These are phyloP conservation scores for Petromus typicus DNA, from an alignment of 2,113 vertebrate species.

Conservation along the genomic window DNA sequence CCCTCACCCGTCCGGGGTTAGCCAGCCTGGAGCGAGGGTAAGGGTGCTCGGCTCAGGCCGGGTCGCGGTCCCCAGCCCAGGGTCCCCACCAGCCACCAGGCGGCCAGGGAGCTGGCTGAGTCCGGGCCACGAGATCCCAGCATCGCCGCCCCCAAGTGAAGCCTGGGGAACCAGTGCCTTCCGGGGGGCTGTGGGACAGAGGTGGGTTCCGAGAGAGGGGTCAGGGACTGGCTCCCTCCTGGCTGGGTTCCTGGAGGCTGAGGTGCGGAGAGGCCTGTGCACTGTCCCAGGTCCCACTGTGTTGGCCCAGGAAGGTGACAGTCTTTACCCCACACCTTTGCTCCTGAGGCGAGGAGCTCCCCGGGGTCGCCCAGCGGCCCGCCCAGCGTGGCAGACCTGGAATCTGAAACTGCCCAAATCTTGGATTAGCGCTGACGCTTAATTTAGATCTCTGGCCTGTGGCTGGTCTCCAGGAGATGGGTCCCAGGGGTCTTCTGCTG, in stretches of 20 bases:
- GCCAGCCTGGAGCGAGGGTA: neutral
- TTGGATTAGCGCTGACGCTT: neutral
- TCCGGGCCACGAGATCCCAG: neutral
- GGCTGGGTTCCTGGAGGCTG: neutral
- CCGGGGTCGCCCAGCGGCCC: neutral
- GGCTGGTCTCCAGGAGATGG: neutral
- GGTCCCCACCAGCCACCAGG: neutral
- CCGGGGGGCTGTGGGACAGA: neutral
- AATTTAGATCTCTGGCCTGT: constrained; percentile 2
- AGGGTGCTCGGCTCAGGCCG: neutral
- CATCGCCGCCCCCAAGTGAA: neutral
- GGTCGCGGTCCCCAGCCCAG: constrained; percentile 12
- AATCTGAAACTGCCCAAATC: neutral
- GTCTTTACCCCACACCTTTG: neutral
- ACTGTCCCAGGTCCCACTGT: neutral
- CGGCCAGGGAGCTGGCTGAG: neutral
- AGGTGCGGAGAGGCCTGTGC: neutral
- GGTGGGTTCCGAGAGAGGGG: neutral
- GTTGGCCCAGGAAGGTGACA: neutral
- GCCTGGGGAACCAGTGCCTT: neutral
- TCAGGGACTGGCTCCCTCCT: neutral
- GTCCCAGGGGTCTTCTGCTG: neutral
- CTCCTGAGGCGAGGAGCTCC: constrained; percentile 1
- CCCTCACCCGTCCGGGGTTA: neutral
- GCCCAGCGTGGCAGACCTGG: neutral